Conservation (phyloP, 2,888 invertebrate species). For the Agonopterix subpropinquella region DNA sequence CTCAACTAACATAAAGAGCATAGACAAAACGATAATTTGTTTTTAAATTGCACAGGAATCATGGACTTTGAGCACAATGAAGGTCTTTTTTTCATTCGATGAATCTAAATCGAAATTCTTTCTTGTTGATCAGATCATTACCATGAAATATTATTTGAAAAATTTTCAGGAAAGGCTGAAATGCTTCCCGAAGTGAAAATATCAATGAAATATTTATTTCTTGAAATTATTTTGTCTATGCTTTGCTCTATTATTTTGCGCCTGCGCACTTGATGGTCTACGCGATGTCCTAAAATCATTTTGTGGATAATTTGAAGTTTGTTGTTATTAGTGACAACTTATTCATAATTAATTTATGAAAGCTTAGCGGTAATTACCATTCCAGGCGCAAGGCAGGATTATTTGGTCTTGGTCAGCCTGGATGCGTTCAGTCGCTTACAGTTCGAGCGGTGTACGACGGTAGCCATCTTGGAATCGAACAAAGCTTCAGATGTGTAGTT, state of each 20-base stretch:
- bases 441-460: constrained; percentile 76
- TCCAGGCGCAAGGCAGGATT: constrained; percentile 67
- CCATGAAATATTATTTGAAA: neutral
- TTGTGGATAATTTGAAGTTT: constrained; percentile 75
- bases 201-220: no score
- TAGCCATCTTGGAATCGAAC: constrained; percentile 82
- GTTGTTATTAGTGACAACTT: constrained; percentile 73
- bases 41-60: no score
- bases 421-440: constrained; percentile 68
- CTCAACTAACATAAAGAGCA: no score
- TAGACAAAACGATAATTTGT: no score
- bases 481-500: constrained; percentile 79
- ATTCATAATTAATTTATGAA: constrained; percentile 71
- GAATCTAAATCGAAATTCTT: neutral
- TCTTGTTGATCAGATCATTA: neutral
- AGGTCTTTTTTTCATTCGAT: no score
- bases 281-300: constrained; percentile 72
- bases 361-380: constrained; percentile 67
- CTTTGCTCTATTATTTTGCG: constrained; percentile 71
- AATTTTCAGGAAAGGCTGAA: no score
- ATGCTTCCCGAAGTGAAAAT: no score
- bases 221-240: constrained; percentile 49
- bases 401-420: constrained; percentile 64
- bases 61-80: no score
- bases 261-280: constrained; percentile 74